These are phyloP conservation scores for Palythoa heliodiscus DNA, from an alignment of 92 coral and sea anemone species.

Conservation along the genomic window DNA sequence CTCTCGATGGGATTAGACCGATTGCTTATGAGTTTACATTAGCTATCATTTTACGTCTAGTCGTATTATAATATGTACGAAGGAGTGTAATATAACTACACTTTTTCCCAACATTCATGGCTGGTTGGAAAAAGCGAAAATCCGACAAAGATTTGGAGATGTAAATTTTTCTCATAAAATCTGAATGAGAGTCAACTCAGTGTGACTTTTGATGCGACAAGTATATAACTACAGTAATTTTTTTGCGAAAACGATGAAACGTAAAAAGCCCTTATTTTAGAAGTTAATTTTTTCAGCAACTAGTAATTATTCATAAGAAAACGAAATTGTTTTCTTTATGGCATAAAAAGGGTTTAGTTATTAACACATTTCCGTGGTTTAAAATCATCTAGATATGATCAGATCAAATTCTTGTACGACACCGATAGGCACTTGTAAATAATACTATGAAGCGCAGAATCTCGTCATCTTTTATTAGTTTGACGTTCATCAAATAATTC, in stretches of 20 bases:
- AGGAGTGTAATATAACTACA: neutral
- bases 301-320: conserved; percentile 24
- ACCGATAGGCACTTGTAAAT: conserved; percentile 14
- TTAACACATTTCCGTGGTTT: conserved; percentile 41
- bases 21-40: conserved; percentile 40
- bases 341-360: conserved; percentile 40
- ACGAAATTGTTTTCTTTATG: conserved; percentile 34
- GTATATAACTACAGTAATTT: neutral
- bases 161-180: neutral
- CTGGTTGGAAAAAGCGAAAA: neutral
- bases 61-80: neutral
- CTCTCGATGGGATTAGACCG: conserved; percentile 31
- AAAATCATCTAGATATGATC: conserved; percentile 43
- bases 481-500: conserved; percentile 30
- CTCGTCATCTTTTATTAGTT: conserved; percentile 19
- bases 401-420: conserved; percentile 29
- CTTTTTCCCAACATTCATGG: neutral
- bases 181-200: neutral
- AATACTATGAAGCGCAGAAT: conserved; percentile 1
- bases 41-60: conserved; percentile 31
- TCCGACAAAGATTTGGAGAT: neutral
- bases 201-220: neutral
- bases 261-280: conserved; percentile 1
- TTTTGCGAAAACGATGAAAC: conserved; percentile 10
- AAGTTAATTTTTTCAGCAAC: neutral